Evolutionary conservation across 2,797 vertebrate species (phyloP), one percentile per base, ranked within the genome.

Genomic region (Labeo calbasu): DNA sequence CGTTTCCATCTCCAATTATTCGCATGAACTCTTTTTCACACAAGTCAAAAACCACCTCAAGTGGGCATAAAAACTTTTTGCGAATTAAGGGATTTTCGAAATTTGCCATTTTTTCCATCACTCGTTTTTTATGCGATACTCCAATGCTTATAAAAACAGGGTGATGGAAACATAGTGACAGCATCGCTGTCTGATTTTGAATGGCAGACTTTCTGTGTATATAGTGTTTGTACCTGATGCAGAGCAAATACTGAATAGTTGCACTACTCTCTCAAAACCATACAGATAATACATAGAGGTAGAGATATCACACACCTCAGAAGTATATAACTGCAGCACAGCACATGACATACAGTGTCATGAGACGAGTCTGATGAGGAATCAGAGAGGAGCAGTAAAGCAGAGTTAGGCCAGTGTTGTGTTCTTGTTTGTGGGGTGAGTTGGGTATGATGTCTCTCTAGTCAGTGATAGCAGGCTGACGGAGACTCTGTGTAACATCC

Each of bases 401-500:
- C 13, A 4, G 14, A 73, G 43, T 48, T 19, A n/a, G 40, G 10
- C 23, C 66, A 61, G 19, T 79, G 61, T 51, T 66, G 66, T 66
- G 46, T 51, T 50, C 46, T 65, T 66, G 61, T 79, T 51, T 79
- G 48, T 40, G 32, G 21, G 15, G 1, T 71, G n/a, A 82, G 69
- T 72, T 50, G 59, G 36, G 28, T 40, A 51, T 48, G 11, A 57
- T 85, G 51, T 23, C 5, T 81, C 59, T 79, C 81, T 68, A 55
- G 73, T 59, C 69, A 48, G 84, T 70, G 19, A 32, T 76, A 68
- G 14, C 32, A 28, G 17, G 50, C n/a, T 80, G 50, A 63, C 14
- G 10, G 40, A 61, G 46, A 77, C 46, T 50, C 72, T 2, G 6
- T 82, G 46, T 43, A 82, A 53, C 50, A 55, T 2, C 19, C 79